Evolutionary conservation across 2,888 invertebrate species (phyloP).

Genomic region (Melanchra persicariae): DNA sequence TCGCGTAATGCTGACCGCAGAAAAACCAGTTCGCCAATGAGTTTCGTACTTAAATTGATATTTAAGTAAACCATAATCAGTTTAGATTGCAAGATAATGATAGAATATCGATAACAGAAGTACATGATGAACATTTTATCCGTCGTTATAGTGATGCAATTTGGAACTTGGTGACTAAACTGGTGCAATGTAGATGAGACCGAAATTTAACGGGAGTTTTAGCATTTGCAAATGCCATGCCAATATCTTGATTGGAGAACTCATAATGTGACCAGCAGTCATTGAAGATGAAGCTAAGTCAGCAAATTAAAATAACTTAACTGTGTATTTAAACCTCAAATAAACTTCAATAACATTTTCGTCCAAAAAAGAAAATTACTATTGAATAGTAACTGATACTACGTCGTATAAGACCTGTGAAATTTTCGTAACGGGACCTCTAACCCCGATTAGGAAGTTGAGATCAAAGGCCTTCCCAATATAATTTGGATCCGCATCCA

Average conservation of each 20-base stretch:
- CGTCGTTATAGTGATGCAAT: constrained; percentile 44
- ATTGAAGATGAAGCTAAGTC: neutral
- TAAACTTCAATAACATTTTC: neutral
- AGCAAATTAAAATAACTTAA: neutral
- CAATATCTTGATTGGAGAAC: neutral
- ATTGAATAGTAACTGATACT: neutral
- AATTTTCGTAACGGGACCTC: constrained; percentile 34
- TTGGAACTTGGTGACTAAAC: constrained; percentile 18
- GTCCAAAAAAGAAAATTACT: neutral
- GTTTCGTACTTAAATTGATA: constrained; percentile 66
- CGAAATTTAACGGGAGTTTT: neutral
- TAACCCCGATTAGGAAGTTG: constrained; percentile 40
- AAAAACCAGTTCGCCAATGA: constrained; percentile 67
- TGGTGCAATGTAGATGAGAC: neutral
- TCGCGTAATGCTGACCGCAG: constrained; percentile 70
- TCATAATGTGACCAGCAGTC: neutral
- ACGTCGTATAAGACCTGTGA: neutral
- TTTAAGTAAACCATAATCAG: constrained; percentile 65
- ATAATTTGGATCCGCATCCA: constrained; percentile 46
- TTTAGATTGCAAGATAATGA: constrained; percentile 62
- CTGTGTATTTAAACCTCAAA: neutral
- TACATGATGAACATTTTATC: constrained; percentile 45
- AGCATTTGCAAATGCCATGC: neutral
- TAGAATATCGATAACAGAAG: constrained; percentile 55
- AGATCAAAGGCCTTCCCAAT: constrained; percentile 38